Percentiles rank a stretch among this genome's conserved stretches.
Evolutionary conservation across 2,888 invertebrate genomes (phyloP).

Genomic region (Ernsta delagoae): DNA sequence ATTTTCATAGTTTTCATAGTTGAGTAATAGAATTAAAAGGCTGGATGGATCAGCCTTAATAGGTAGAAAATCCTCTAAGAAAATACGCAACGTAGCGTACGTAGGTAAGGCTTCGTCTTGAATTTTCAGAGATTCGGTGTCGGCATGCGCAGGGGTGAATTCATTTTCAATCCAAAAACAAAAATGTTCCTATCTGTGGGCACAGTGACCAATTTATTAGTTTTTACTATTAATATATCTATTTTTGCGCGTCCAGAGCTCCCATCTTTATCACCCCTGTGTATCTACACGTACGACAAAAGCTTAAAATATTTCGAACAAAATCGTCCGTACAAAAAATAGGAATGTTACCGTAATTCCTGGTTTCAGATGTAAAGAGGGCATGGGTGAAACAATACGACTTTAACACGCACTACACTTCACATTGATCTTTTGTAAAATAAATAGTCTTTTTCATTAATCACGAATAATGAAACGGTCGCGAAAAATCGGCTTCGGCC

Average conservation of each 20-base stretch:
- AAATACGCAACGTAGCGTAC: too few relatives aligned
- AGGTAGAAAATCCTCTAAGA: too few relatives aligned
- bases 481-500: conserved; percentile 68
- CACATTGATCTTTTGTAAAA: conserved; percentile 56
- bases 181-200: not conserved
- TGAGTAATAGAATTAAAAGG: too few relatives aligned
- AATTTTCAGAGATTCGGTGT: too few relatives aligned
- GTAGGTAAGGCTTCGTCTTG: too few relatives aligned
- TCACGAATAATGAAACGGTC: conserved; percentile 61
- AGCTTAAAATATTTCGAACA: conserved; percentile 54
- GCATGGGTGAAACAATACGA: conserved; percentile 63
- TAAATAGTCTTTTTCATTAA: conserved; percentile 48
- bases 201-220: not conserved
- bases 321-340: conserved; percentile 43
- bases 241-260: conserved; percentile 19
- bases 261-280: conserved; percentile 45
- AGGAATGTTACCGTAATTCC: conserved; percentile 77
- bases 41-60: too few relatives aligned
- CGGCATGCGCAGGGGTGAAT: not conserved
- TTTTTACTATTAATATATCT: not conserved
- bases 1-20: too few relatives aligned
- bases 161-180: conserved; percentile 15
- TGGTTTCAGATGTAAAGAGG: conserved; percentile 79
- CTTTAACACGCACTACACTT: conserved; percentile 59
- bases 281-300: conserved; percentile 56